These are phyloP conservation scores for Drosophila arawakana DNA, from an alignment of 1,140 invertebrate species.

Conservation along the genomic window DNA sequence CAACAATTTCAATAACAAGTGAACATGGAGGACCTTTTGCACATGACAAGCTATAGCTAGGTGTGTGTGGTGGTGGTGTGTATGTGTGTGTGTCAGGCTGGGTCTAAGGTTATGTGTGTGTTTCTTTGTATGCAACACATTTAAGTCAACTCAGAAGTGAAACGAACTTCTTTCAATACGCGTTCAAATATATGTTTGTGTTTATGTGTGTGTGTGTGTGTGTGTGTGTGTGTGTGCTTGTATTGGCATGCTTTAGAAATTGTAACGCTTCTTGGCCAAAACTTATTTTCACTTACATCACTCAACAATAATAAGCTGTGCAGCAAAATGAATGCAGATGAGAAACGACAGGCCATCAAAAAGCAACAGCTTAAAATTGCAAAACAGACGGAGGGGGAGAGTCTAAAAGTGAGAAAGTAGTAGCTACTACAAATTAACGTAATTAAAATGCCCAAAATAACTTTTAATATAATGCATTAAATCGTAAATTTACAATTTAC, in stretches of 20 bases:
- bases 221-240: background rate
- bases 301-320: conserved; percentile 33
- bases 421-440: conserved; percentile 12
- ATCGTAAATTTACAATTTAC: too few relatives aligned
- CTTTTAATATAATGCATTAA: too few relatives aligned
- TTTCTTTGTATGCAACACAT: conserved; percentile 3
- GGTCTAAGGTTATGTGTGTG: background rate
- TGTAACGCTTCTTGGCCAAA: conserved; percentile 11
- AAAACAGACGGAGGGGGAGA: background rate
- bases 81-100: background rate
- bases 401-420: background rate
- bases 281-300: conserved; percentile 44
- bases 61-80: background rate
- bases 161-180: conserved; percentile 38
- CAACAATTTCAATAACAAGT: conserved; percentile 17
- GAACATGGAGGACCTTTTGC: background rate
- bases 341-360: background rate
- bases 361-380: background rate
- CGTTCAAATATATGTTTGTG: background rate
- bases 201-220: too few relatives aligned
- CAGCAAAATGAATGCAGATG: conserved; percentile 3
- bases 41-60: background rate
- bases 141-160: conserved; percentile 29
- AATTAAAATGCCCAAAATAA: background rate
- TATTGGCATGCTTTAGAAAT: conserved; percentile 3